These are phyloP conservation scores for Xiphophorus birchmanni DNA, from an alignment of 2,797 vertebrate species.

Conservation along the genomic window DNA sequence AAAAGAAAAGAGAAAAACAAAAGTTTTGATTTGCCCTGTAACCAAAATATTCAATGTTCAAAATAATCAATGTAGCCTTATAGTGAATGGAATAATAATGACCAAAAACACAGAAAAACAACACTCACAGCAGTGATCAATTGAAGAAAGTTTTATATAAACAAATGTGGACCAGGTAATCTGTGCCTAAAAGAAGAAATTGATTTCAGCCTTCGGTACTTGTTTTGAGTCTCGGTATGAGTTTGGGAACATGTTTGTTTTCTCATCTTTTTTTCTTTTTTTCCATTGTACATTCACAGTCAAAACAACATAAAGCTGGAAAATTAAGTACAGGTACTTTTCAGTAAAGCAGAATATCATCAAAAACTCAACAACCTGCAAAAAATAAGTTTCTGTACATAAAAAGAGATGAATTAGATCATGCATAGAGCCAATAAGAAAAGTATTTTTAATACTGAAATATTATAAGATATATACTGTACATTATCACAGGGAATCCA, in stretches of 20 bases:
- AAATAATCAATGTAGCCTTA: not conserved
- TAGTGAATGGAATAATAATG: not conserved
- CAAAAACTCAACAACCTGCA: not conserved
- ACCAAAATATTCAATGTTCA: not conserved
- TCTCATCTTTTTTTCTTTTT: not conserved
- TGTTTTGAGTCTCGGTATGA: not conserved
- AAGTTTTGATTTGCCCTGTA: not conserved
- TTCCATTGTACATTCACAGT: not conserved
- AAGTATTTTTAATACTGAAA: not conserved
- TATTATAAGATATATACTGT: too few relatives aligned
- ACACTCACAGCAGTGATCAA: not conserved
- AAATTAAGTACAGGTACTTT: not conserved
- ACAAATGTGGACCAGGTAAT: not conserved
- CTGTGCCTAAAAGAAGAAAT: conserved; percentile 1
- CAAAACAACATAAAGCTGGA: not conserved
- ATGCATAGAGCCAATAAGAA: not conserved
- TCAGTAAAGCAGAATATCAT: not conserved
- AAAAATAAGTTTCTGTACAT: not conserved
- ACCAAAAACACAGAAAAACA: not conserved
- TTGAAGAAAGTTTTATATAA: not conserved
- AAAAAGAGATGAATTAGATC: not conserved
- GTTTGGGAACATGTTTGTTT: not conserved
- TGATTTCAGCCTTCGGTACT: not conserved
- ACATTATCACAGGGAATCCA: too few relatives aligned
- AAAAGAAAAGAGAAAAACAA: not conserved